Percentiles rank a stretch among this genome's conserved stretches.
These are phyloP conservation scores for Caligus rogercresseyi DNA, from an alignment of 1,140 invertebrate species.

Conservation along the genomic window DNA sequence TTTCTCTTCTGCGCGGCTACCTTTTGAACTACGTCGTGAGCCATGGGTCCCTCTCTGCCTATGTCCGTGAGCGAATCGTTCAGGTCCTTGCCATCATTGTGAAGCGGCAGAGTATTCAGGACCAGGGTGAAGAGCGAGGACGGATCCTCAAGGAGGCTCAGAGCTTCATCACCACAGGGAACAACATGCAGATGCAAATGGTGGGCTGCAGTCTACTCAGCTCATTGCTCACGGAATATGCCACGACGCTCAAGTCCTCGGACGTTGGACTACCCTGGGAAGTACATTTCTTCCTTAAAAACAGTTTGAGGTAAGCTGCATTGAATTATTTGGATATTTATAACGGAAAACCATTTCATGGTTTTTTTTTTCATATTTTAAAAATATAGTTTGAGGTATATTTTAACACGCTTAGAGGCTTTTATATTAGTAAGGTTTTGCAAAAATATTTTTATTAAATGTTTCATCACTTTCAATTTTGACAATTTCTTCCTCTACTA, in stretches of 20 bases:
- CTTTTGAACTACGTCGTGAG: constrained; percentile 55
- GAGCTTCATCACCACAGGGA: constrained; percentile 43
- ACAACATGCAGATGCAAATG: constrained; percentile 37
- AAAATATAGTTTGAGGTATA: no score
- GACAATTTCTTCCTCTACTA: no score
- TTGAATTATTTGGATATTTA: no score
- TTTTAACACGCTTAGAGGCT: no score
- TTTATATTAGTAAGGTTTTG: no score
- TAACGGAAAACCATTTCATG: no score
- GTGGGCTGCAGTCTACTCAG: constrained; percentile 61
- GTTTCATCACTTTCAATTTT: no score
- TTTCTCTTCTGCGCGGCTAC: constrained; percentile 52
- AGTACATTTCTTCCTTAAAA: constrained; percentile 64
- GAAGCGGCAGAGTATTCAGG: constrained; percentile 55
- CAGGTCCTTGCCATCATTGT: constrained; percentile 61
- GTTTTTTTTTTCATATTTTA: no score
- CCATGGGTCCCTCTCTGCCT: constrained; percentile 31
- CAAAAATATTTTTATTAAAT: no score
- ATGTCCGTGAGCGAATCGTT: constrained; percentile 27
- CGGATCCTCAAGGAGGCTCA: constrained; percentile 53
- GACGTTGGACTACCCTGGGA: constrained; percentile 70
- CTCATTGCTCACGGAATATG: constrained; percentile 68
- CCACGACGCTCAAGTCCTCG: constrained; percentile 58
- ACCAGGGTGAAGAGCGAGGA: constrained; percentile 44
- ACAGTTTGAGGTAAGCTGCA: constrained; percentile 52